These are phyloP conservation scores for Zapornia atra DNA, from an alignment of 2,113 vertebrate species.

Conservation along the genomic window DNA sequence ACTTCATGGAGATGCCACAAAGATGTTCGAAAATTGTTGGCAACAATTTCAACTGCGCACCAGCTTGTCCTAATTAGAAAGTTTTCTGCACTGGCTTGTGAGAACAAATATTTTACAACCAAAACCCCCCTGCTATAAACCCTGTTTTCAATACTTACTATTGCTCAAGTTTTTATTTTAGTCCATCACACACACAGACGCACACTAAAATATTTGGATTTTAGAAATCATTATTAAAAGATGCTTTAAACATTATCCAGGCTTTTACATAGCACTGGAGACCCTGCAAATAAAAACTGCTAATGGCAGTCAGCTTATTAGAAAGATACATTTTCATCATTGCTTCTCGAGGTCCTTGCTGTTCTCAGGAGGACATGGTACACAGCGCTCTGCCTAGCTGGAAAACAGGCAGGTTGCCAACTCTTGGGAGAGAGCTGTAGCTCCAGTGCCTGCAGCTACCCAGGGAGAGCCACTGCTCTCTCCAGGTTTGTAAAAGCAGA, in stretches of 20 bases:
- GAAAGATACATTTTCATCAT: neutral
- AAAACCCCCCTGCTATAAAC: accelerated
- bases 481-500: neutral
- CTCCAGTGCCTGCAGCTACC: neutral
- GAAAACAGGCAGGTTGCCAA: neutral
- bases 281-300: neutral
- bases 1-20: neutral
- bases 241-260: constrained; percentile 17
- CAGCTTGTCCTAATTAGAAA: neutral
- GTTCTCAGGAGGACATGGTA: neutral
- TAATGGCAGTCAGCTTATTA: constrained; percentile 24
- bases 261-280: neutral
- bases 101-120: neutral
- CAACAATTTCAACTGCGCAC: neutral
- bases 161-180: neutral
- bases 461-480: neutral
- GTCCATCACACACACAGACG: neutral
- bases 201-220: neutral
- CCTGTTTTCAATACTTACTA: neutral
- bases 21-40: neutral
- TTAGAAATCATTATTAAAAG: neutral
- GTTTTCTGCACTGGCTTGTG: neutral
- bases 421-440: neutral
- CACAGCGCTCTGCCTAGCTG: neutral
- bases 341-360: neutral